Percentiles rank a stretch among this genome's conserved stretches.
phyloP scores from a whole-genome alignment of 2,797 vertebrate species.

The Borostomias antarcticus region DNA sequence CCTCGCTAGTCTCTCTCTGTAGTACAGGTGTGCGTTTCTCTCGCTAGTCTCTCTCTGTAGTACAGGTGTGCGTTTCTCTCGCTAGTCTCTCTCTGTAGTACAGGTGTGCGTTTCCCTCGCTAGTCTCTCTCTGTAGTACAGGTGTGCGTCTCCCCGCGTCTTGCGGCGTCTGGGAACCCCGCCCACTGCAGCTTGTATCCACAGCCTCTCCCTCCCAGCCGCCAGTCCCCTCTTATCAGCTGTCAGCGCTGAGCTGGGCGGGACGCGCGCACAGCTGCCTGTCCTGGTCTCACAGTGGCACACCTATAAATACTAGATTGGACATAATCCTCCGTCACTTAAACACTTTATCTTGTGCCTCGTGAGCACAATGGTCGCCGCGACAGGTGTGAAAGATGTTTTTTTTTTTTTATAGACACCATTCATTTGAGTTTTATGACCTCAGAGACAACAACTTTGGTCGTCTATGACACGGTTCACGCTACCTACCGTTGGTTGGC shows the following conservation, averaged over 20 bases:
- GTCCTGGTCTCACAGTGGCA: constrained; percentile 15
- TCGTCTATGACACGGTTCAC: too few relatives aligned
- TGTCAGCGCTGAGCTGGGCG: constrained; percentile 20
- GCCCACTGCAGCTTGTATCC: constrained; percentile 34
- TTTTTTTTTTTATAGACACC: constrained; percentile 11
- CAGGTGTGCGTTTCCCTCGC: too few relatives aligned
- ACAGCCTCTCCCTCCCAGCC: constrained; percentile 28
- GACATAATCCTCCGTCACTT: constrained; percentile 32
- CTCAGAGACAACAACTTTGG: too few relatives aligned
- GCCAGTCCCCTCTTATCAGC: background rate
- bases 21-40: too few relatives aligned
- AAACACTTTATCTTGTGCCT: constrained; percentile 35
- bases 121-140: too few relatives aligned
- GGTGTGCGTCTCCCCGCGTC: too few relatives aligned
- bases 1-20: too few relatives aligned
- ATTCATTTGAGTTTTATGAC: background rate
- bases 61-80: too few relatives aligned
- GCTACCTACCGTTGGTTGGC: background rate
- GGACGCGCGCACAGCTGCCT: constrained; percentile 20
- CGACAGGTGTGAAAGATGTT: constrained; percentile 10
- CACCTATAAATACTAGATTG: constrained; percentile 33
- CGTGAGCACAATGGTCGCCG: constrained; percentile 12
- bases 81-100: too few relatives aligned
- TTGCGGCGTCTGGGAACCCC: too few relatives aligned
- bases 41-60: too few relatives aligned